Evolutionary conservation across 2,113 vertebrate species (phyloP), one percentile per base, ranked within the genome.

Genomic region (Fregata magnificens): DNA sequence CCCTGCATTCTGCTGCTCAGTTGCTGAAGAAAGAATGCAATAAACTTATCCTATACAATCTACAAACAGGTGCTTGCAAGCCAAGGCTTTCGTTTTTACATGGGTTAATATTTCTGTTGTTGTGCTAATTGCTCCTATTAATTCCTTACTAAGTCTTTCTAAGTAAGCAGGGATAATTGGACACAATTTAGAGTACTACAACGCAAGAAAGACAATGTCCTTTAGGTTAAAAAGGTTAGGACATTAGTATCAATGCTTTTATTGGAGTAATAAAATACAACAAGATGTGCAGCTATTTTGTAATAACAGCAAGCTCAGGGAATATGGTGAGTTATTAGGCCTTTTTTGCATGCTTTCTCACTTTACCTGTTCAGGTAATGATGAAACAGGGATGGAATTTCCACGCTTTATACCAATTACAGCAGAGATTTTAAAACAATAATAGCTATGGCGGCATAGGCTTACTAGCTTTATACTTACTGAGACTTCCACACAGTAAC

Each of bases 101-200:
- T 56, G 85, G 58, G 86, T 97, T 92, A 96, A 91, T 84, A 24
- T 95, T 88, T 93, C 91, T 84, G 38, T 96, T 98, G 94, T 95
- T 97, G 97, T 96, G 95, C 67, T 98, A 98, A 97, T 98, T 96
- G 83, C 83, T 92, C 66, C 94, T 97, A 87, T 95, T 98, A 91
- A 96, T 97, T 96, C 94, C 80, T 93, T 95, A 62, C 79, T 86
- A 93, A 94, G 87, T 58, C 93, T 88, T 93, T 96, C 94, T 95
- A 86, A 95, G 74, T 67, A 92, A 97, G 62, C 76, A 80, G 72
- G 81, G 80, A 85, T 97, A 98, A 97, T 98, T 96, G 67, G 49
- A 91, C 73, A 80, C 94, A 81, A 96, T 97, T 97, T 95, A 93
- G 61, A 82, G 32, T 31, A 65, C 83, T 94, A 61, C 70, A 95